Evolutionary conservation across 2,113 vertebrate genomes (phyloP), one percentile per base, ranked within the genome.

Genomic region (Dinomys branickii): DNA sequence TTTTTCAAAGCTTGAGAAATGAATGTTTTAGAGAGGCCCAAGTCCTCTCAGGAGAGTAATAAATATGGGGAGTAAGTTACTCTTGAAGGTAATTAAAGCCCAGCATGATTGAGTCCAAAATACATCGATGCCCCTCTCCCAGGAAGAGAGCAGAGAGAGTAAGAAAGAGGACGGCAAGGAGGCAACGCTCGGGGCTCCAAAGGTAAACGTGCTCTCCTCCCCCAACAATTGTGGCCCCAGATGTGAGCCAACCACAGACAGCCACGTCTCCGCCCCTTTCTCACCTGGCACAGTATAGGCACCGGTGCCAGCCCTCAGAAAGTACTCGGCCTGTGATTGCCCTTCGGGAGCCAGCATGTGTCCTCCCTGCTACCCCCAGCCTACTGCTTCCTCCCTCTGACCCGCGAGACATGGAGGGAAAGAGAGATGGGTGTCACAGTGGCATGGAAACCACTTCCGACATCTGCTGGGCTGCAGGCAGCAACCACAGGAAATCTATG

Each of bases 341-440:
- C 85, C 97, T 93, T 96, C n/a, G 50, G 17, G 91, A 97, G 12
- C 90, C 95, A 96, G 97, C 98, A 85, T 93, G 97, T 92, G 92
- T 87, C 88, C 96, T 80, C 95, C 91, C 93, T 47, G 98, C 97
- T 93, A 97, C 24, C 94, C 97, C 95, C 91, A 98, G 94, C 20
- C 94, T 92, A 67, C 97, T 94, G 95, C 80, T 94, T 96, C 94
- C 88, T 96, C 96, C 81, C 96, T 56, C 96, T 91, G 91, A 93
- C 97, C 97, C 75, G 38, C 24, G 97, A 28, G 52, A 35, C 33
- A 24, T 26, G 1, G 7, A 38, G 63, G 73, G 17, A 35, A 73
- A 92, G 95, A 80, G 24, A 17, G 3, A 4, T 13, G 56, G 63
- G 5, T 28, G 20, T 52, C n/a, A 0, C 1, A 7, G 71, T 0